phyloP scores from a whole-genome alignment of 2,113 vertebrate genomes.

The Benitochromis conjunctus region DNA sequence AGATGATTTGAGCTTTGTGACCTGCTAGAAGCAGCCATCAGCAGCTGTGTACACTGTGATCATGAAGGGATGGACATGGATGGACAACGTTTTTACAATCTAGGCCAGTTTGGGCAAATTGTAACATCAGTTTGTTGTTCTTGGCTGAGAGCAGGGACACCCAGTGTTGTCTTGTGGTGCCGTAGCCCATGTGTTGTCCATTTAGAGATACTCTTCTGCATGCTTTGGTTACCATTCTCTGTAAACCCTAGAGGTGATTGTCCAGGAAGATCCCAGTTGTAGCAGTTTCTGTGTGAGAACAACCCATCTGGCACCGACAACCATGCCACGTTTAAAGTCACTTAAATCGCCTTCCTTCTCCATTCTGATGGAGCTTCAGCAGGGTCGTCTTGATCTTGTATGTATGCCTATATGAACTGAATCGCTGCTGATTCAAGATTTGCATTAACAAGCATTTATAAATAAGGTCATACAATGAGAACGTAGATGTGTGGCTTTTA shows the following conservation, averaged over 20 bases:
- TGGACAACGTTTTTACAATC: neutral
- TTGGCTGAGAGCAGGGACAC: neutral
- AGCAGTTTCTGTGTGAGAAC: neutral
- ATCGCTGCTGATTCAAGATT: neutral
- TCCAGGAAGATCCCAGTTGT: neutral
- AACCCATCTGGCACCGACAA: neutral
- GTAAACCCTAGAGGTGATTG: neutral
- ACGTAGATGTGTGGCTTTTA: neutral
- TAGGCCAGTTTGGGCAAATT: neutral
- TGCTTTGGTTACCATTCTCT: neutral
- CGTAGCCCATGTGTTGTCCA: neutral
- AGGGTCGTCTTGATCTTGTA: neutral
- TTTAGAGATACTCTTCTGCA: neutral
- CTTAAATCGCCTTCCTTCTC: neutral
- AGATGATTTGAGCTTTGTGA: neutral
- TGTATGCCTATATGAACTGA: accelerated
- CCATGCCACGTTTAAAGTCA: neutral
- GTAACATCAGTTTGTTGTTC: neutral
- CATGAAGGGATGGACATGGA: neutral
- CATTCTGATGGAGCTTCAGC: neutral
- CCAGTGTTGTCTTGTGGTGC: neutral
- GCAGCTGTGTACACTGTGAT: neutral
- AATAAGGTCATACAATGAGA: neutral
- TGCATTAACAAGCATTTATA: neutral
- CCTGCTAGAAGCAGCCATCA: neutral